Conservation (phyloP, 2,797 vertebrate genomes). For the Periophthalmus magnuspinnatus region DNA sequence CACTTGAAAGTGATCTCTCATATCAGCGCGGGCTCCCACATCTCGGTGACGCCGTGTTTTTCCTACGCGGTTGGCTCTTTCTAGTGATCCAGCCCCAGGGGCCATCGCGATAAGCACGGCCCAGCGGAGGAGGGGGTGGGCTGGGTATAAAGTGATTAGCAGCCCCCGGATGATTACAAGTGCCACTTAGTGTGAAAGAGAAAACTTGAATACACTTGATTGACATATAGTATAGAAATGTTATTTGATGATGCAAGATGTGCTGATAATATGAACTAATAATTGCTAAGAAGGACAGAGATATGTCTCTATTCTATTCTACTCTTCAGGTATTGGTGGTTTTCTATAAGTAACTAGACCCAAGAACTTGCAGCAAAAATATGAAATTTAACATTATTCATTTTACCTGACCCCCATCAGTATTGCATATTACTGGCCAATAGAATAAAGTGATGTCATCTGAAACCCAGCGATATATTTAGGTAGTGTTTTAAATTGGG, state of each 20-base stretch:
- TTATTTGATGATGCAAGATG: not conserved
- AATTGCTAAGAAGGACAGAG: no score
- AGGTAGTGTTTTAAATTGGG: no score
- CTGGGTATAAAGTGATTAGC: slow-evolving; percentile 50
- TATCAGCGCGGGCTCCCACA: slow-evolving; percentile 29
- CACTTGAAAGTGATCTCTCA: slow-evolving; percentile 45
- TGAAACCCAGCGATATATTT: no score
- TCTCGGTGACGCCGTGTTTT: slow-evolving; percentile 35
- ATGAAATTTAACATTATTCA: no score
- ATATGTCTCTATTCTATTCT: no score
- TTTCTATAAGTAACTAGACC: no score
- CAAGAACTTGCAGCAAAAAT: no score
- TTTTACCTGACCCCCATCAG: no score
- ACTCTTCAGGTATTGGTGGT: no score
- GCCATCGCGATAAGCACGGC: slow-evolving; percentile 43
- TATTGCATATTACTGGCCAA: no score
- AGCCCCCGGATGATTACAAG: slow-evolving; percentile 50
- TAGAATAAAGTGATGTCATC: no score
- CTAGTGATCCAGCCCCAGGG: slow-evolving; percentile 44
- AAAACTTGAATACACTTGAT: not conserved
- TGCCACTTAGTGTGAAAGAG: slow-evolving; percentile 35
- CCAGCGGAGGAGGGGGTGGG: slow-evolving; percentile 32
- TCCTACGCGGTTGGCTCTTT: slow-evolving; percentile 34
- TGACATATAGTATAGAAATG: no score
- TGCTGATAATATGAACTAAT: not conserved